A percentile compares a stretch with the other conserved stretches of the same genome.
Evolutionary conservation across 2,888 invertebrate species (phyloP).

Genomic region (Tolmerus cingulatus): DNA sequence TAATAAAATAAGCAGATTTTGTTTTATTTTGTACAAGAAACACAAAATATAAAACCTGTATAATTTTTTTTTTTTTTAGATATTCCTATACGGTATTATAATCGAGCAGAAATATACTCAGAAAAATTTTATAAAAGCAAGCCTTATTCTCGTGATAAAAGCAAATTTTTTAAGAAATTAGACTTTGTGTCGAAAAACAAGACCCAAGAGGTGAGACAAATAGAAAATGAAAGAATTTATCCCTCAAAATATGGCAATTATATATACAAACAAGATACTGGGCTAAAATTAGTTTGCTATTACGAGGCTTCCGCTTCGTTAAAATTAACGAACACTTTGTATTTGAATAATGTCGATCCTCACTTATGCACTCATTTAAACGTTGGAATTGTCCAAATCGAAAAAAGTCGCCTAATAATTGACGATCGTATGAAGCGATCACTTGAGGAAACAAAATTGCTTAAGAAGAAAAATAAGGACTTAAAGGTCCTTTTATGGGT

Average conservation of each 20-base stretch:
- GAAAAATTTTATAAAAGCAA: conserved; percentile 1
- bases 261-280: conserved; percentile 45
- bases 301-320: conserved; percentile 68
- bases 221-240: conserved; percentile 50
- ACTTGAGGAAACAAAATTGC: conserved; percentile 54
- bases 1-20: no score
- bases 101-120: conserved; percentile 53
- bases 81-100: conserved; percentile 54
- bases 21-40: neutral
- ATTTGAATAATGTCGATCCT: conserved; percentile 71
- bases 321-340: conserved; percentile 57
- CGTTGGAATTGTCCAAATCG: conserved; percentile 75
- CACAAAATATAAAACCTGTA: neutral
- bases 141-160: conserved; percentile 23
- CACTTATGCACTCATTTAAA: conserved; percentile 84
- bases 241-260: conserved; percentile 51
- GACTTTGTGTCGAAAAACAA: neutral
- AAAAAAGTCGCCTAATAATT: conserved; percentile 69
- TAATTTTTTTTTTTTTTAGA: conserved; percentile 50
- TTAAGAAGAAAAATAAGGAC: conserved; percentile 70
- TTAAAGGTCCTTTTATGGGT: conserved; percentile 82
- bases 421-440: conserved; percentile 60
- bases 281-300: conserved; percentile 70
- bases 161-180: neutral
- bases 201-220: conserved; percentile 38